Base-by-base conservation (phyloP, 2,888 invertebrate species). In the Leucophora obtusa region DNA sequence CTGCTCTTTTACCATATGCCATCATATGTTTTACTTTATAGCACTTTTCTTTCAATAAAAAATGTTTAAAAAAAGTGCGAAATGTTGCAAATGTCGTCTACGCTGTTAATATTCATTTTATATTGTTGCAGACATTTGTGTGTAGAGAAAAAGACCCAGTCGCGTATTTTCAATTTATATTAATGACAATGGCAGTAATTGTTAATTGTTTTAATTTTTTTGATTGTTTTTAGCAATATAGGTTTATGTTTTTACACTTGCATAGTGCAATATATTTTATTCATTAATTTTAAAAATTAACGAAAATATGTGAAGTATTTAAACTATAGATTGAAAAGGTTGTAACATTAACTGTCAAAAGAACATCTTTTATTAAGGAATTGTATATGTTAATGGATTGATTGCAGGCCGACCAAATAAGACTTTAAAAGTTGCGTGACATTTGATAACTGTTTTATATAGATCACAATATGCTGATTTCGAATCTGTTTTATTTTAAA, bases 141-240 rank as follows among this genome's bases (percentile, higher is more conserved):
- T 59, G 38, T 35, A 6, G 53, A 38, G 38, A 15, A 3, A 56
- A 68, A 51, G 51, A 53, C 54, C 54, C 35, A 62, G 62, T 72
- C 28, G 28, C 56, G 47, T 24, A 35, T 24, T 60, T 17, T 51
- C 35, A 60, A 70, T 73, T 58, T 66, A 62, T 56, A 24, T 72
- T 59, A 65, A 60, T 77, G 60, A 62, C 66, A 72, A 60, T 66
- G 54, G 3, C 77, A 56, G 66, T 77, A 72, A 62, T 66, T 68
- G 53, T 60, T 60, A 72, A 66, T 77, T 72, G 71, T 77, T 71
- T 71, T 60, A 77, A 71, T 66, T 60, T 71, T 43, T 71, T 66
- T 60, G 33, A 47, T 38, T 59, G 65, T 21, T 51, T 33, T 56
- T 60, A n/a, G 66, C 43, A 21, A 65, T 28, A 28, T 28, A 28